Percentiles rank a stretch among this genome's conserved stretches.
These are phyloP conservation scores for Bovichtus variegatus DNA, from an alignment of 2,797 vertebrate genomes.

Conservation along the genomic window DNA sequence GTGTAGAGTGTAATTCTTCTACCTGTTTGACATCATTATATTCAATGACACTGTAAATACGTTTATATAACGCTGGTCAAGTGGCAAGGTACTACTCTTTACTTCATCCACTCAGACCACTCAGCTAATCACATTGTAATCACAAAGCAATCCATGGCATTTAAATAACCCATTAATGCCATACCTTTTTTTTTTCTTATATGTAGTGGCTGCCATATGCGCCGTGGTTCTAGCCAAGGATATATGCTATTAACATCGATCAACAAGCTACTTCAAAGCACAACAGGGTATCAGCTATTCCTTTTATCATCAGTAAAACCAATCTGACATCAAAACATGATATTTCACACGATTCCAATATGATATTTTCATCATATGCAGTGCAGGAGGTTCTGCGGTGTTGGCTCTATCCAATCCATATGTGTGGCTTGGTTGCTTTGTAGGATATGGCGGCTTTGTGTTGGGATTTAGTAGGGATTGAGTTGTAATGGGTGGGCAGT, in stretches of 20 bases:
- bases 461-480: conserved; percentile 80
- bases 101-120: background rate
- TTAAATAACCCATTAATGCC: background rate
- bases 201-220: background rate
- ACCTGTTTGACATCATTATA: background rate
- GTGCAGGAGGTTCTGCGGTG: background rate
- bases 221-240: background rate
- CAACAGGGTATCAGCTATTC: background rate
- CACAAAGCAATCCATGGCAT: background rate
- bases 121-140: background rate
- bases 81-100: background rate
- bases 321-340: conserved; percentile 38
- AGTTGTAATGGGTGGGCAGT: conserved; percentile 81
- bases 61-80: background rate
- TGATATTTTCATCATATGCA: conserved; percentile 20
- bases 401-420: conserved; percentile 13
- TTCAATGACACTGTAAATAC: background rate
- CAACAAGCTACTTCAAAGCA: conserved; percentile 56
- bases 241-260: conserved; percentile 24
- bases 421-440: conserved; percentile 52
- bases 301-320: conserved; percentile 46
- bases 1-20: background rate
- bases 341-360: conserved; percentile 19
- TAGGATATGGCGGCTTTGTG: conserved; percentile 74
- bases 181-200: too few relatives aligned